Conservation (phyloP, 2,888 invertebrate genomes). For the Vanessa cardui region DNA sequence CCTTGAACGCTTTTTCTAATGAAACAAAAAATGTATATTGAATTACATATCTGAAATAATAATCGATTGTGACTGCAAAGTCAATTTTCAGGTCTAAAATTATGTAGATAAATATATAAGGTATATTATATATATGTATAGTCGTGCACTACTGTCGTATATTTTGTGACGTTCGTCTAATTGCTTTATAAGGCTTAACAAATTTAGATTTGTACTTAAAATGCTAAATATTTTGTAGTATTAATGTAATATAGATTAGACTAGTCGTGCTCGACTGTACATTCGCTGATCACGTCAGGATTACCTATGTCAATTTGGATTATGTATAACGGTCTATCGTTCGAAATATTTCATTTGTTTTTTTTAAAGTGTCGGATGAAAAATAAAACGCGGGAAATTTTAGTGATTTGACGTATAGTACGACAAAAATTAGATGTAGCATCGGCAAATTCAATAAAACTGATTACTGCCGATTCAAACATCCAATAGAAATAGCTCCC, state of each 20-base stretch:
- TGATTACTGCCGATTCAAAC: too few relatives aligned
- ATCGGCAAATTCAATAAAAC: too few relatives aligned
- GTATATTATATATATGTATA: slow-evolving; percentile 56
- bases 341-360: slow-evolving; percentile 31
- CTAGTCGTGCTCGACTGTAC: slow-evolving; percentile 63
- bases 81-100: slow-evolving; percentile 56
- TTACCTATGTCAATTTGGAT: slow-evolving; percentile 52
- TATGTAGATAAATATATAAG: slow-evolving; percentile 42
- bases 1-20: slow-evolving; percentile 25
- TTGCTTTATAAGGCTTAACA: slow-evolving; percentile 62
- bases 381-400: too few relatives aligned
- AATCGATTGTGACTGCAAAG: slow-evolving; percentile 36
- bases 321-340: slow-evolving; percentile 24
- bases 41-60: slow-evolving; percentile 38
- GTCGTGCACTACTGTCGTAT: slow-evolving; percentile 62
- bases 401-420: too few relatives aligned
- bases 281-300: slow-evolving; percentile 26
- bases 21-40: slow-evolving; percentile 25
- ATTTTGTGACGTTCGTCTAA: slow-evolving; percentile 59
- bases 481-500: too few relatives aligned
- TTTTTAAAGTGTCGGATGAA: not conserved
- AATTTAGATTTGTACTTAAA: slow-evolving; percentile 49
- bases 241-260: slow-evolving; percentile 42
- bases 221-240: slow-evolving; percentile 40
- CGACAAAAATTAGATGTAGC: too few relatives aligned